Conservation (phyloP, 1,140 invertebrate species). For the Zaprionus africanus region DNA sequence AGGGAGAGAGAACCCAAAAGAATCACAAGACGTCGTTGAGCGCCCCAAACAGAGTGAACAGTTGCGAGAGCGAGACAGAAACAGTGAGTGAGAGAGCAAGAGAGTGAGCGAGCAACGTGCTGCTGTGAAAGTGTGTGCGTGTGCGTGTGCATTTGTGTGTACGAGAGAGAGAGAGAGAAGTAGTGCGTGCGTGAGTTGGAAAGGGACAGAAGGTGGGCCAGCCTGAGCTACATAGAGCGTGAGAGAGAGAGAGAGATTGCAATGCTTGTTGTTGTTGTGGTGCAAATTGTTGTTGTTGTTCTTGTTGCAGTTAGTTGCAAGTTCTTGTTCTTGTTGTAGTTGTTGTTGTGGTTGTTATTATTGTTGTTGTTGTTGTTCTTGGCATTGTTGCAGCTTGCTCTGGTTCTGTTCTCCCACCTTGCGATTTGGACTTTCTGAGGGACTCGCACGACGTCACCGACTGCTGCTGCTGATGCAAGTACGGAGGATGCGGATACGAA, state of each 20-base stretch:
- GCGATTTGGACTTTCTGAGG: constrained; percentile 90
- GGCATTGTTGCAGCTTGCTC: constrained; percentile 45
- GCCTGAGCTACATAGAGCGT: constrained; percentile 2
- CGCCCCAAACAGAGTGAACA: neutral
- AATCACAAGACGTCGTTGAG: neutral
- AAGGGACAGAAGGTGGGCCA: constrained; percentile 4
- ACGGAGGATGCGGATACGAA: constrained; percentile 76
- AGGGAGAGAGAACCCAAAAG: neutral
- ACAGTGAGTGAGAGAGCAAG: constrained; percentile 13
- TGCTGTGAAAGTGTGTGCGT: constrained; percentile 19
- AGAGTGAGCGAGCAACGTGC: constrained; percentile 7
- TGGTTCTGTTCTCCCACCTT: constrained; percentile 92
- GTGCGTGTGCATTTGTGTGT: constrained; percentile 20
- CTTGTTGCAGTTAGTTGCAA: constrained; percentile 29
- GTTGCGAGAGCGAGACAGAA: constrained; percentile 5
- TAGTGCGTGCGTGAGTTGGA: neutral
- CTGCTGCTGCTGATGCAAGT: constrained; percentile 71
- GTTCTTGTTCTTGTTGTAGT: constrained; percentile 38
- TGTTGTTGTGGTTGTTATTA: constrained; percentile 37
- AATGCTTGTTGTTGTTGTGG: constrained; percentile 43
- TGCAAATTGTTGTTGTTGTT: constrained; percentile 42
- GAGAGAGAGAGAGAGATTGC: constrained; percentile 15
- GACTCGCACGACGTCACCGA: constrained; percentile 80
- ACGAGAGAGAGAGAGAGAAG: neutral
- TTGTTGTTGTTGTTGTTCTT: constrained; percentile 38